Evolutionary conservation across 2,113 vertebrate genomes (phyloP).

Genomic region (Hiodon tergisus): DNA sequence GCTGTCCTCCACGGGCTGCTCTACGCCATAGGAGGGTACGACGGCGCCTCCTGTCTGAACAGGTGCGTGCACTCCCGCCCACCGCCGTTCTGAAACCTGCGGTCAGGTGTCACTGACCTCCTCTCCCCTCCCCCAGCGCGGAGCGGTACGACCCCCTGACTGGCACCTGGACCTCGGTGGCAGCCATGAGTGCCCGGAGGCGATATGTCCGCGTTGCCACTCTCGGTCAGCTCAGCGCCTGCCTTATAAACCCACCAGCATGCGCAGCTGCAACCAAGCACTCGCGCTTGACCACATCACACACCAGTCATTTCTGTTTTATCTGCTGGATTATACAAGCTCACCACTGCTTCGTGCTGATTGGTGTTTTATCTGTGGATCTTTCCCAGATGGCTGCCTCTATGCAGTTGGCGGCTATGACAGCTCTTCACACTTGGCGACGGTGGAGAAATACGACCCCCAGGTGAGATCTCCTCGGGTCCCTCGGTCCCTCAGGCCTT

Average conservation of each 20-base stretch:
- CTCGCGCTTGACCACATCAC: too few relatives aligned
- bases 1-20: slow-evolving; percentile 86
- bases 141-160: slow-evolving; percentile 95
- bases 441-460: slow-evolving; percentile 95
- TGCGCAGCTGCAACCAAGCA: too few relatives aligned
- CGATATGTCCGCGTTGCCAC: slow-evolving; percentile 93
- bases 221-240: slow-evolving; percentile 65
- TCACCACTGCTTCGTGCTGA: not conserved
- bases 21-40: slow-evolving; percentile 90
- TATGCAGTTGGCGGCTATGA: slow-evolving; percentile 97
- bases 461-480: slow-evolving; percentile 65
- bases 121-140: slow-evolving; percentile 63
- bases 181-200: slow-evolving; percentile 95
- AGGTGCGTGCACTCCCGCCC: slow-evolving; percentile 61
- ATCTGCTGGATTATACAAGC: too few relatives aligned
- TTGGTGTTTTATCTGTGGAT: slow-evolving; percentile 18
- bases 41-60: slow-evolving; percentile 94
- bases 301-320: too few relatives aligned
- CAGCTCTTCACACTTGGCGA: slow-evolving; percentile 92
- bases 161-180: slow-evolving; percentile 90
- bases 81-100: not conserved
- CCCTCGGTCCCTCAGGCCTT: too few relatives aligned
- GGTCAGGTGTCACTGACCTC: not conserved
- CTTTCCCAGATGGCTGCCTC: slow-evolving; percentile 77
- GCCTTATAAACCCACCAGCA: too few relatives aligned